Conservation (phyloP, 2,113 vertebrate genomes). For the Chunga burmeisteri region DNA sequence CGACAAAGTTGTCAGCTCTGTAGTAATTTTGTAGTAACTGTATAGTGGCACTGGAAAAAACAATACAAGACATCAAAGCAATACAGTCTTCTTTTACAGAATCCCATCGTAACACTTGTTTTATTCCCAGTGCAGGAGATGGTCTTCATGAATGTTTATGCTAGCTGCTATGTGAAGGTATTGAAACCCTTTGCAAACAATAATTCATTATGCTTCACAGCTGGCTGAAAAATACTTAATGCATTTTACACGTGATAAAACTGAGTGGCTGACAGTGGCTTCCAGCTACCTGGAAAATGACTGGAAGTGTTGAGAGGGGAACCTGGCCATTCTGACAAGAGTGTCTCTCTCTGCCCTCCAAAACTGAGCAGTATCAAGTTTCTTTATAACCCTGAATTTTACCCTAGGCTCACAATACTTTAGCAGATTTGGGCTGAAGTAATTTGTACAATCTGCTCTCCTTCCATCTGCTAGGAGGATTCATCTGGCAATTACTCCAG, state of each 20-base stretch:
- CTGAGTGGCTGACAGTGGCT: neutral
- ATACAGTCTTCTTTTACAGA: neutral
- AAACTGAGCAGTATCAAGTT: neutral
- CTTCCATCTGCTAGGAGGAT: neutral
- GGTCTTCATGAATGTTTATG: neutral
- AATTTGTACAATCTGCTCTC: neutral
- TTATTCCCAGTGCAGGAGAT: neutral
- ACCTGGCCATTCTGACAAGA: neutral
- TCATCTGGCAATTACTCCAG: neutral
- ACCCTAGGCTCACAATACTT: neutral
- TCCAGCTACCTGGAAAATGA: neutral
- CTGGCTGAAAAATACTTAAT: neutral
- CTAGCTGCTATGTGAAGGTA: neutral
- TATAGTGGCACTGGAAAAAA: neutral
- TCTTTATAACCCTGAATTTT: neutral
- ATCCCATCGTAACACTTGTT: neutral
- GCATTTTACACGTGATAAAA: neutral
- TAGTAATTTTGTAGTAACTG: neutral
- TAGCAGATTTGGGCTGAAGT: neutral
- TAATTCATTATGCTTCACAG: neutral
- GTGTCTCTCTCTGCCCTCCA: neutral
- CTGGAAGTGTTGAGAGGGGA: neutral
- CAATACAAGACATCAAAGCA: neutral
- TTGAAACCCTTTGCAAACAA: neutral
- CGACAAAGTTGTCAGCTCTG: neutral